A percentile compares a stretch with the other conserved stretches of the same genome.
phyloP scores from a whole-genome alignment of 2,797 vertebrate genomes.

The Rhinoraja longicauda region DNA sequence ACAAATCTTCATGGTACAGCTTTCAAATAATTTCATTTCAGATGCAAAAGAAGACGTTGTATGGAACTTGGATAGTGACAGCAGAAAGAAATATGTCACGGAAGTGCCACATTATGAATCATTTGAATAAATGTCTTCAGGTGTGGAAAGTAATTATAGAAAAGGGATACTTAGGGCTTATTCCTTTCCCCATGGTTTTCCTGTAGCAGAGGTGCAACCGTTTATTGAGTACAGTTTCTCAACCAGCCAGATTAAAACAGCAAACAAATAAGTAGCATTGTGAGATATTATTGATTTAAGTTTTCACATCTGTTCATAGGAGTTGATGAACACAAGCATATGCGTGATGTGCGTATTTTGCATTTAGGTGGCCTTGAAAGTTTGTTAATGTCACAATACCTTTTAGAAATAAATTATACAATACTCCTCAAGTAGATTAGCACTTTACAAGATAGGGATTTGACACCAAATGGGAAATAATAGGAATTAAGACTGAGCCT shows the following conservation, averaged over 20 bases:
- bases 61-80: not conserved
- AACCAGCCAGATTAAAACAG: not conserved
- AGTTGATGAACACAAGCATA: not conserved
- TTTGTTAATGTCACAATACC: not conserved
- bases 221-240: not conserved
- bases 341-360: not conserved
- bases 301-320: not conserved
- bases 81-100: not conserved
- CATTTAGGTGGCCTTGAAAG: not conserved
- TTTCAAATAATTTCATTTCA: constrained; percentile 17
- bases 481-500: not conserved
- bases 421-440: not conserved
- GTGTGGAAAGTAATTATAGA: constrained; percentile 16
- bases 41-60: constrained; percentile 16
- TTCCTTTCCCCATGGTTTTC: not conserved
- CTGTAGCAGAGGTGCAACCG: not conserved
- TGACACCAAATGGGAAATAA: not conserved
- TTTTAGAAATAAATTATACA: not conserved
- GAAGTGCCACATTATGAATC: constrained; percentile 20
- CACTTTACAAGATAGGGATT: not conserved
- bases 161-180: not conserved
- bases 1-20: constrained; percentile 18
- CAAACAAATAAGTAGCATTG: not conserved
- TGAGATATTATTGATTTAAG: not conserved
- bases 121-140: constrained; percentile 14